Evolutionary conservation across 2,797 vertebrate genomes (phyloP).

Genomic region (Periparus ater): DNA sequence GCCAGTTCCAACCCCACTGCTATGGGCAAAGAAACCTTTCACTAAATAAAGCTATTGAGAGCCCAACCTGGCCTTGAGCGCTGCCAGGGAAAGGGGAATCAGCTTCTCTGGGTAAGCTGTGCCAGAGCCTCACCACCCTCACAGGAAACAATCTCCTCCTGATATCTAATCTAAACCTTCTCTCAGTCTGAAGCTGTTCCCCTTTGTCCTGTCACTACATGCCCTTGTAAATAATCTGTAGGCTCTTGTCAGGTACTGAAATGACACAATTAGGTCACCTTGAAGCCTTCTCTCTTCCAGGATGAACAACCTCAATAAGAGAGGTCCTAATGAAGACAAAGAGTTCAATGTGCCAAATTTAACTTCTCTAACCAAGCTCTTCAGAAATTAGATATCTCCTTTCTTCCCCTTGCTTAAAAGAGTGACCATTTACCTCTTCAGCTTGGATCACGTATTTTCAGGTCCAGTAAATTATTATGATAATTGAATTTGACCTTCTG

Average conservation of each 20-base stretch:
- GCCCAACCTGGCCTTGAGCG: not conserved
- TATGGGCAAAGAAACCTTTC: not conserved
- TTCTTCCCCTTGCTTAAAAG: not conserved
- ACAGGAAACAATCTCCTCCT: not conserved
- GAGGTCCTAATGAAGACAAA: not conserved
- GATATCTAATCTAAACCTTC: not conserved
- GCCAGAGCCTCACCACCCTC: not conserved
- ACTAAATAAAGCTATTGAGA: not conserved
- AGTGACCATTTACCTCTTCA: constrained; percentile 5
- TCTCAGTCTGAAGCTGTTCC: not conserved
- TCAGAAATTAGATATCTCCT: not conserved
- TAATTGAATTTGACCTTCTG: constrained; percentile 25
- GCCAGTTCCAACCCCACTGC: not conserved
- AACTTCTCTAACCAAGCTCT: not conserved
- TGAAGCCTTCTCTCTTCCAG: not conserved
- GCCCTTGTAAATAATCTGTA: not conserved
- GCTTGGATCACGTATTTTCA: not conserved
- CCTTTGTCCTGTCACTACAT: not conserved
- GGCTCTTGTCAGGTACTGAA: not conserved
- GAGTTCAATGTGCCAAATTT: not conserved
- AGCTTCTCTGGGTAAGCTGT: not conserved
- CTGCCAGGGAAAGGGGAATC: not conserved
- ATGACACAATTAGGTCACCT: not conserved
- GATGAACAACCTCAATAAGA: not conserved
- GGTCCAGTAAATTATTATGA: not conserved